These are phyloP conservation scores for Pyrocephalus nanus DNA, from an alignment of 2,797 vertebrate species.

Conservation along the genomic window DNA sequence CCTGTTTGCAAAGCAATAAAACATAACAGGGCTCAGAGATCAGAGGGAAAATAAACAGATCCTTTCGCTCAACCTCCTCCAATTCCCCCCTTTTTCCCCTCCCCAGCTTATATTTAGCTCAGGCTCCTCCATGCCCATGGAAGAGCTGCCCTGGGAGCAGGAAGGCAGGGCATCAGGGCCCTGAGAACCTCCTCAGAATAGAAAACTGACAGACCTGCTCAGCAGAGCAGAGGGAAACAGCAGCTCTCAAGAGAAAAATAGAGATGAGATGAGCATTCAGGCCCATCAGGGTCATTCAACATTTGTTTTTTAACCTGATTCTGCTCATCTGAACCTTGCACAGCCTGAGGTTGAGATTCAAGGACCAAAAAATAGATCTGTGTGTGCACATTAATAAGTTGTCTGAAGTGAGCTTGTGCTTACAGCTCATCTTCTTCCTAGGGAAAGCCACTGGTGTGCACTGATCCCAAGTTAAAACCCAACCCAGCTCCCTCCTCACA, in stretches of 20 bases:
- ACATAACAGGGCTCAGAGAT: constrained; percentile 40
- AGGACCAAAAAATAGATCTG: background rate
- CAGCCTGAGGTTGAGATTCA: background rate
- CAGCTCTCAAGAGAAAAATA: background rate
- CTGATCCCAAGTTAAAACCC: background rate
- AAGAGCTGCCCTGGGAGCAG: background rate
- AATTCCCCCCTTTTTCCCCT: background rate
- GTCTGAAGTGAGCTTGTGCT: background rate
- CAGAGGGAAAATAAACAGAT: constrained; percentile 56
- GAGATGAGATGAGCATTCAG: background rate
- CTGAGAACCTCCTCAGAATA: background rate
- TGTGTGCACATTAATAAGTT: background rate
- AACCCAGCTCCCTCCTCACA: background rate
- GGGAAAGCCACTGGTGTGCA: background rate
- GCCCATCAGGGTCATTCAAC: background rate
- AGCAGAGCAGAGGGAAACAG: background rate
- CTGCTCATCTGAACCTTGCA: background rate
- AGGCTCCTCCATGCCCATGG: background rate
- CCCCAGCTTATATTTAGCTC: background rate
- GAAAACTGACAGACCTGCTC: background rate
- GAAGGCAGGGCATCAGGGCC: background rate
- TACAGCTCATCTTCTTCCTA: background rate
- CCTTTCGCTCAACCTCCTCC: background rate
- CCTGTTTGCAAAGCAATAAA: constrained; percentile 58
- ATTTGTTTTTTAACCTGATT: background rate